Evolutionary conservation across 2,888 invertebrate genomes (phyloP), one percentile per base, ranked within the genome.

Genomic region (Metalampra italica): DNA sequence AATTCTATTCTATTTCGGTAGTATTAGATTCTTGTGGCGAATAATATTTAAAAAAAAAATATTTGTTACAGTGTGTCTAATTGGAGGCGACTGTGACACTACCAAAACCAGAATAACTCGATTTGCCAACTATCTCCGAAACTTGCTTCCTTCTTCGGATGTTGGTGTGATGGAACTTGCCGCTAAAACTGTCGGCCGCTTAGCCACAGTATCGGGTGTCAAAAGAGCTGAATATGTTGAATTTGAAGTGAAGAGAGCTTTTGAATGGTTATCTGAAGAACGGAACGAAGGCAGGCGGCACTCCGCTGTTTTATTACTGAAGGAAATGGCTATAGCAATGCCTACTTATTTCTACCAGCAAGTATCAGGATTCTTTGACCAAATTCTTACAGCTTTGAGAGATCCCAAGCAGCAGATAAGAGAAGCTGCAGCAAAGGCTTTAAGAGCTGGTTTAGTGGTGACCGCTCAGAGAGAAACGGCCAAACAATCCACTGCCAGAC

Each of bases 301-400:
- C 79, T 97, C 97, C 9, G 98, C 98, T 9, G 97, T 98, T 1
- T 90, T 99, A 43, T 94, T 99, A 12, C 84, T 98, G 9, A 94
- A 97, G 65, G 99, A 99, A 85, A 85, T 99, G 43, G 99, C 99
- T 3, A 93, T 97, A 32, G 96, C 96, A 9, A 97, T 98, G 91
- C 98, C 98, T 0, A 98, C 98, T 8, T 98, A 98, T 77, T 99
- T 99, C 80, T 99, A 96, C 73, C 97, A 97, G 76, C 97, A 97
- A 88, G 96, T 97, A 0, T 95, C 96, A 12, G 94, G 95, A 13
- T 97, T 97, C 79, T 98, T 98, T 76, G 98, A 98, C 55, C 93
- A 96, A 47, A 97, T 98, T 56, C 95, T 98, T 66, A 94, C 95
- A 71, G 97, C 97, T 0, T 92, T 98, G 42, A 93, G 96, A 62